Evolutionary conservation across 1,140 invertebrate genomes (phyloP).

Genomic region (Pollicipes pollicipes): DNA sequence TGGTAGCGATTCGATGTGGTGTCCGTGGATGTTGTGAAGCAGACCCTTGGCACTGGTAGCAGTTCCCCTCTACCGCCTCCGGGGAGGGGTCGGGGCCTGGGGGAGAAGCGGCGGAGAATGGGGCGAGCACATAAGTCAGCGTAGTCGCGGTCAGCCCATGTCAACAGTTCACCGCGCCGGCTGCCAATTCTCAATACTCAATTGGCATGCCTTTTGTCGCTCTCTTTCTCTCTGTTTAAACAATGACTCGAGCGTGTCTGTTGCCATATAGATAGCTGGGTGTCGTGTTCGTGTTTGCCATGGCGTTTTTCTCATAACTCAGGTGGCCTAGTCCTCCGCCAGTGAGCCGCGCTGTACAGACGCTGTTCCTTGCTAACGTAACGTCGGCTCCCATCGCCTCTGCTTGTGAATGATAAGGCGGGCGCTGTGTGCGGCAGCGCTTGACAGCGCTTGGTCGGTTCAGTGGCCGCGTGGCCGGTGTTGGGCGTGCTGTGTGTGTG

Average conservation of each 20-base stretch:
- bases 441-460: no score
- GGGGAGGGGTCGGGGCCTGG: no score
- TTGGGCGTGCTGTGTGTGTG: no score
- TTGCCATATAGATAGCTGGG: background rate
- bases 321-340: background rate
- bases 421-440: no score
- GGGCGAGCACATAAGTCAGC: no score
- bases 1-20: background rate
- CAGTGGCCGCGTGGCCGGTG: no score
- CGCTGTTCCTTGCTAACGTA: background rate
- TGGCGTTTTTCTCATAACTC: background rate
- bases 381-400: no score
- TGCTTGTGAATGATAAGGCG: no score
- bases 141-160: no score
- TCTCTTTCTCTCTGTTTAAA: background rate
- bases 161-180: no score
- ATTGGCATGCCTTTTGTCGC: background rate
- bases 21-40: background rate
- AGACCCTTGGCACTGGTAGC: background rate
- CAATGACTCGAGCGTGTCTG: background rate
- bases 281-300: background rate
- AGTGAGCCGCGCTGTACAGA: background rate
- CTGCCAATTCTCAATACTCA: background rate
- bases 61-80: background rate
- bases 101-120: no score